Evolutionary conservation across 2,113 vertebrate genomes (phyloP).

Genomic region (Microtus richardsoni): DNA sequence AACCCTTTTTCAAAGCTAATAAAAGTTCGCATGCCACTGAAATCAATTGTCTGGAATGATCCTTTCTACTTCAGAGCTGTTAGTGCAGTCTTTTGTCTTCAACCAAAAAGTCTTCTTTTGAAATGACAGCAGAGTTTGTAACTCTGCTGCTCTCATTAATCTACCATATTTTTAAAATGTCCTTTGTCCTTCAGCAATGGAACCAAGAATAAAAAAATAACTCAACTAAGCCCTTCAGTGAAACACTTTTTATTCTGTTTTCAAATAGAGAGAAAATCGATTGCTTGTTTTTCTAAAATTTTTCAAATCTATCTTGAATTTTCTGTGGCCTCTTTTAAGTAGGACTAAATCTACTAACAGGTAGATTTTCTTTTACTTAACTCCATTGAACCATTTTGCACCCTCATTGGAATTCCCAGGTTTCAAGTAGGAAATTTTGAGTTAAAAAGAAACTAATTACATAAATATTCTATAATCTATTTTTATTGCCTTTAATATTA

Average conservation of each 20-base stretch:
- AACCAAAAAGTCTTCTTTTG: neutral
- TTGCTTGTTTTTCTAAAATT: neutral
- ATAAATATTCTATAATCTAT: neutral
- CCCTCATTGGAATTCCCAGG: neutral
- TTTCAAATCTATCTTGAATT: neutral
- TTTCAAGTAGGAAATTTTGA: neutral
- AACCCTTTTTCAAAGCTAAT: conserved; percentile 6
- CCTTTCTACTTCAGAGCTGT: neutral
- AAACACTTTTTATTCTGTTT: conserved; percentile 27
- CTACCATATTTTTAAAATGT: neutral
- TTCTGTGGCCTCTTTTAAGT: conserved; percentile 1
- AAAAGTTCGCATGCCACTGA: neutral
- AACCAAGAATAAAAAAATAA: neutral
- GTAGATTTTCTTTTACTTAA: neutral
- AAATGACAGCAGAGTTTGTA: neutral
- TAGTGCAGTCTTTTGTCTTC: neutral
- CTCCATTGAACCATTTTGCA: neutral
- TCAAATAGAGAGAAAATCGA: neutral
- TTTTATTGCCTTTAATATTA: neutral
- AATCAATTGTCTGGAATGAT: neutral
- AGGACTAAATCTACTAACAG: neutral
- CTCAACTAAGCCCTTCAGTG: neutral
- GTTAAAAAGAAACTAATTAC: neutral
- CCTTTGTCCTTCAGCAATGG: neutral
- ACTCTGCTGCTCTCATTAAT: neutral